Evolutionary conservation across 2,888 invertebrate genomes (phyloP).

Genomic region (Ectobius pallidus): DNA sequence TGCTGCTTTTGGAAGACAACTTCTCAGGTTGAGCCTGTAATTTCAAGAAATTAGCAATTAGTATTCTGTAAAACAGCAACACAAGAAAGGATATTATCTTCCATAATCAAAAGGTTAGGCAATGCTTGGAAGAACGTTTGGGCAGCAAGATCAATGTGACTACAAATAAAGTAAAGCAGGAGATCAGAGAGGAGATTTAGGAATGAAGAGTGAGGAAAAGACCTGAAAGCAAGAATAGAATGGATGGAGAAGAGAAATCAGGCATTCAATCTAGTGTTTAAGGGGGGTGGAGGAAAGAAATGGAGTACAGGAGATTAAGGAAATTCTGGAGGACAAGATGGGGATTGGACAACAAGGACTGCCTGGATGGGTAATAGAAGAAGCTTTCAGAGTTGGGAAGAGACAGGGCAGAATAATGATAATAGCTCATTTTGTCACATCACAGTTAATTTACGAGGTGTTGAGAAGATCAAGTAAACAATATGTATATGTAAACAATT

Average conservation of each 20-base stretch:
- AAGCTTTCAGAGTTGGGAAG: neutral
- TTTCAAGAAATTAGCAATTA: too few species aligned
- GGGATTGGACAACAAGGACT: too few species aligned
- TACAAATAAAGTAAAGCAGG: too few species aligned
- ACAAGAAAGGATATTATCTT: too few species aligned
- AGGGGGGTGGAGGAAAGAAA: neutral
- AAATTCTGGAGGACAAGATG: neutral
- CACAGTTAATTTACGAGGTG: neutral
- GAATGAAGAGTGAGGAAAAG: too few species aligned
- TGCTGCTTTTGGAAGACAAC: conserved; percentile 11
- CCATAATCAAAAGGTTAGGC: too few species aligned
- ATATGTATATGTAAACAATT: neutral
- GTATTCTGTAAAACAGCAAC: too few species aligned
- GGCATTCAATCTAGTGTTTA: neutral
- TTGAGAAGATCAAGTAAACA: neutral
- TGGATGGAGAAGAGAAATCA: too few species aligned
- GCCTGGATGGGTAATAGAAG: neutral
- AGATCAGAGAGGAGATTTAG: too few species aligned
- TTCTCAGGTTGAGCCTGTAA: conserved; percentile 6
- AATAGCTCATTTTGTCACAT: neutral
- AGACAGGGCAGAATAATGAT: neutral
- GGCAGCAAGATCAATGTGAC: too few species aligned
- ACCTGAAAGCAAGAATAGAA: too few species aligned
- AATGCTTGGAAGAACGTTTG: too few species aligned
- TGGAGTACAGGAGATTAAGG: neutral